Conservation (phyloP, 2,888 invertebrate genomes). For the Leucophenga maculata region DNA sequence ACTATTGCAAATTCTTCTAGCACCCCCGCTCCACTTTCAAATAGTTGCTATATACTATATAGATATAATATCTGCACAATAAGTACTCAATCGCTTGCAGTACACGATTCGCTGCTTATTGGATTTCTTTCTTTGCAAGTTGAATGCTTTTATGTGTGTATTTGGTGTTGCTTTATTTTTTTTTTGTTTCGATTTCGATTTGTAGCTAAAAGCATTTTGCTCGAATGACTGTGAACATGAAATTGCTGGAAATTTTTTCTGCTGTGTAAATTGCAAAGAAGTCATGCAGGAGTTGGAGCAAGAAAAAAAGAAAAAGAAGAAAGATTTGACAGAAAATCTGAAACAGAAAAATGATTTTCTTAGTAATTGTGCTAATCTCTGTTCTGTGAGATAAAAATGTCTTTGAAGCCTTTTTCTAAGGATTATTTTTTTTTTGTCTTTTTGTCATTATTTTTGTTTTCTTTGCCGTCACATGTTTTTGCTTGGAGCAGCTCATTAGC, state of each 20-base stretch:
- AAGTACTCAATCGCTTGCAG: neutral
- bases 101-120: slow-evolving; percentile 1
- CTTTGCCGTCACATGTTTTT: no score
- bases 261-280: neutral
- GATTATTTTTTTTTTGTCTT: neutral
- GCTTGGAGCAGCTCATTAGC: no score
- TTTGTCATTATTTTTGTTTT: neutral
- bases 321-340: neutral
- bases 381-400: neutral
- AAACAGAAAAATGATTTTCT: slow-evolving; percentile 3
- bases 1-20: neutral
- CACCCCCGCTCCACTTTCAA: neutral
- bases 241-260: slow-evolving; percentile 21
- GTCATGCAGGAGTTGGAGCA: neutral
- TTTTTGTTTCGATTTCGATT: neutral
- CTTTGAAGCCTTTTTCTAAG: neutral
- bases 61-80: no score
- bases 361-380: slow-evolving; percentile 20
- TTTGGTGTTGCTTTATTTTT: no score
- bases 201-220: slow-evolving; percentile 6
- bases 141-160: neutral
- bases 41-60: no score
- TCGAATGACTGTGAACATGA: slow-evolving; percentile 13
- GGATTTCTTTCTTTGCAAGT: neutral
- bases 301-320: neutral